phyloP scores from a whole-genome alignment of 2,113 vertebrate genomes.

The Tricholaema leucomelas region DNA sequence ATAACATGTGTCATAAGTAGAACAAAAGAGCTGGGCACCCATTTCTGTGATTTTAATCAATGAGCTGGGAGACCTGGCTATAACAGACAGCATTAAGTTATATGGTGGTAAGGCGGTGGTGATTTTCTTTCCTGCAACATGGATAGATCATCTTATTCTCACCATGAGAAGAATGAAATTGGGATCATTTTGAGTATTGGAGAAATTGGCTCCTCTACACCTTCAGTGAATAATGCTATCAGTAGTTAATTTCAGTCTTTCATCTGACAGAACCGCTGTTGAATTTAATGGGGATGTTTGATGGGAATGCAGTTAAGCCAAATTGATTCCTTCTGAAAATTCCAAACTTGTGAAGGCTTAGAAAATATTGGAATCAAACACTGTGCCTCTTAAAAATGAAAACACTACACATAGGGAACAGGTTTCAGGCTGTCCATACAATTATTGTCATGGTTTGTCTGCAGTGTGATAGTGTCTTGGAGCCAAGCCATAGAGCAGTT shows the following conservation, averaged over 20 bases:
- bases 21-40: background rate
- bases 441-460: background rate
- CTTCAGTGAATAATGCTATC: background rate
- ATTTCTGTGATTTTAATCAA: background rate
- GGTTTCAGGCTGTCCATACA: background rate
- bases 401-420: accelerated
- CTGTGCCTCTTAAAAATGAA: background rate
- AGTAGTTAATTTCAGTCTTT: background rate
- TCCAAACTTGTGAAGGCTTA: background rate
- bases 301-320: background rate
- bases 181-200: background rate
- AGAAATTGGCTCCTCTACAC: background rate
- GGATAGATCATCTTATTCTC: background rate
- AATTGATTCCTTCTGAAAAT: conserved; percentile 15
- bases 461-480: background rate
- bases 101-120: background rate
- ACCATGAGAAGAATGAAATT: background rate
- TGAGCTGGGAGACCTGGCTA: background rate
- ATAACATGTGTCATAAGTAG: background rate
- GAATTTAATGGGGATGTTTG: background rate
- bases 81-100: background rate
- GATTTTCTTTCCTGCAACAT: accelerated
- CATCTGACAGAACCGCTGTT: background rate
- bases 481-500: background rate
- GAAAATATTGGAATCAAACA: background rate